Percentiles rank a stretch among this genome's conserved stretches.
These are phyloP conservation scores for Menidia beryllina DNA, from an alignment of 2,113 vertebrate genomes.

Conservation along the genomic window DNA sequence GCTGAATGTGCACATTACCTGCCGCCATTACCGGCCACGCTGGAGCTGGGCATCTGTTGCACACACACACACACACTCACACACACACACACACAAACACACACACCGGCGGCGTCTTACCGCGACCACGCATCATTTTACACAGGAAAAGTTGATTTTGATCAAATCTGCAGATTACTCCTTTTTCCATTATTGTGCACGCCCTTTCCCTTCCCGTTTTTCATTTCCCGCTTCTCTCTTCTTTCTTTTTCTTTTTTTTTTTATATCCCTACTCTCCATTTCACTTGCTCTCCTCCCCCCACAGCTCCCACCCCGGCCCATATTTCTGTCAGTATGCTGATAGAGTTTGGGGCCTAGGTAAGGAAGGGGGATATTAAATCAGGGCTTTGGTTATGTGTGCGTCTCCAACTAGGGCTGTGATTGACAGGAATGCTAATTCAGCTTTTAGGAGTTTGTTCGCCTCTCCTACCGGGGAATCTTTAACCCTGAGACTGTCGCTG, in stretches of 20 bases:
- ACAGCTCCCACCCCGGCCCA: constrained; percentile 31
- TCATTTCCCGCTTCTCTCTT: constrained; percentile 60
- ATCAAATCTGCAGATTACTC: constrained; percentile 67
- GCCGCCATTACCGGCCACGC: constrained; percentile 5
- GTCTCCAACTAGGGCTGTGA: constrained; percentile 55
- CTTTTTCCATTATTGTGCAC: constrained; percentile 59
- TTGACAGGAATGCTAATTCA: constrained; percentile 81
- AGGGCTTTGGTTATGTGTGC: constrained; percentile 43
- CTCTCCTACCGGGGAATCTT: constrained; percentile 62
- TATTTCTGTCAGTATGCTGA: constrained; percentile 69
- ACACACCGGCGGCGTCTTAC: constrained; percentile 38
- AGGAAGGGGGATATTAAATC: constrained; percentile 74
- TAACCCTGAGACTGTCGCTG: constrained; percentile 62
- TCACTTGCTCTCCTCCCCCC: constrained; percentile 17
- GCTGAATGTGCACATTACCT: constrained; percentile 17
- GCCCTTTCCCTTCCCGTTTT: constrained; percentile 60
- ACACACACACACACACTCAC: constrained; percentile 4
- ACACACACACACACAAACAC: constrained; percentile 5
- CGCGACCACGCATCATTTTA: constrained; percentile 26
- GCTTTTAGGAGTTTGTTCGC: constrained; percentile 72
- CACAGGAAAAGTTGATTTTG: constrained; percentile 56
- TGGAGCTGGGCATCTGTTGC: constrained; percentile 16
- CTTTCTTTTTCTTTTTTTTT: constrained; percentile 59
- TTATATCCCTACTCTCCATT: constrained; percentile 50
- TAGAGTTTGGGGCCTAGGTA: constrained; percentile 67